These are phyloP conservation scores for Brachypodius melanocephalos DNA, from an alignment of 2,113 vertebrate genomes.

Conservation along the genomic window DNA sequence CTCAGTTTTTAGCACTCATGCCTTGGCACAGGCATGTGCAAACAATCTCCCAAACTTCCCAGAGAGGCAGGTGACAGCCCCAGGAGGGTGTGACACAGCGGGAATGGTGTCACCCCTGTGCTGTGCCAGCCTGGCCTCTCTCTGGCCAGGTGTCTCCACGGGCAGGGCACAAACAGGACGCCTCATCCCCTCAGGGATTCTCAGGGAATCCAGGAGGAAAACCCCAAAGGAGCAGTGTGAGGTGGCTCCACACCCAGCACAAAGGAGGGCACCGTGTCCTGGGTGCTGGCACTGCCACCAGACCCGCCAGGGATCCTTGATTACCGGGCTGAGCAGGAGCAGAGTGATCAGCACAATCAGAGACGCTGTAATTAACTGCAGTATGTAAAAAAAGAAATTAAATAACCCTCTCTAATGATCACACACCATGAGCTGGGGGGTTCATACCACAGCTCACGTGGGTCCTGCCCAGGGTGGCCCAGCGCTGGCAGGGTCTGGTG, in stretches of 20 bases:
- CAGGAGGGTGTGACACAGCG: not conserved
- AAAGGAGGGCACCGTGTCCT: accelerated
- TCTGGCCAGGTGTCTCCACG: accelerated
- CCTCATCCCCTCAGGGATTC: not conserved
- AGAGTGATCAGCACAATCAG: not conserved
- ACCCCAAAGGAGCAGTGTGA: accelerated
- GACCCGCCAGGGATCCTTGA: not conserved
- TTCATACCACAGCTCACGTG: accelerated
- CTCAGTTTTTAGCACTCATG: accelerated
- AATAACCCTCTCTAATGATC: not conserved
- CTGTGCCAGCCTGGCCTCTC: not conserved
- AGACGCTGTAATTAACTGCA: not conserved
- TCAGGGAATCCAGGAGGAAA: not conserved
- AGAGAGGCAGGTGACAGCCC: accelerated
- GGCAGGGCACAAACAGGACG: accelerated
- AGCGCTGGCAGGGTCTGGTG: accelerated
- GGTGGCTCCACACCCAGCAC: accelerated
- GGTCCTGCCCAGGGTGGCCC: accelerated
- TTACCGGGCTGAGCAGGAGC: not conserved
- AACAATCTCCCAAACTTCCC: not conserved
- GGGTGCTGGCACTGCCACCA: accelerated
- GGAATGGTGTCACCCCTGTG: accelerated
- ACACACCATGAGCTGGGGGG: not conserved
- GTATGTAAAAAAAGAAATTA: not conserved
- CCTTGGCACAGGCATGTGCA: accelerated